Evolutionary conservation across 2,888 invertebrate species (phyloP).

Genomic region (Muschampia plurimacula): DNA sequence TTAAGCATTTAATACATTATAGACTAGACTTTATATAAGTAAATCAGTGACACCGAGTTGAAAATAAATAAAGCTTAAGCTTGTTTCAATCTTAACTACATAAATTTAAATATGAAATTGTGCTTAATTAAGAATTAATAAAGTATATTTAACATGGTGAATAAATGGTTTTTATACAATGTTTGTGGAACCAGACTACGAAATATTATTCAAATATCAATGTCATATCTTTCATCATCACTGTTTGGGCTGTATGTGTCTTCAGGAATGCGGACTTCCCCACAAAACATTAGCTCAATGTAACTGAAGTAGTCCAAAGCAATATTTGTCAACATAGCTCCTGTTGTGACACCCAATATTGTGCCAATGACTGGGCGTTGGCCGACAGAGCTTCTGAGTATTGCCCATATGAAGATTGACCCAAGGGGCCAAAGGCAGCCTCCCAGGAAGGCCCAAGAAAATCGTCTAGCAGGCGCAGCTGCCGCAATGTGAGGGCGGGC

Average conservation of each 20-base stretch:
- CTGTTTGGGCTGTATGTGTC: slow-evolving; percentile 78
- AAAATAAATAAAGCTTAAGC: slow-evolving; percentile 34
- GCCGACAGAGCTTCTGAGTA: slow-evolving; percentile 92
- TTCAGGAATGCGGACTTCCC: slow-evolving; percentile 78
- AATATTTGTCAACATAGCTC: slow-evolving; percentile 87
- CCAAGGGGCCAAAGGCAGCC: slow-evolving; percentile 95
- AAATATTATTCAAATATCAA: slow-evolving; percentile 66
- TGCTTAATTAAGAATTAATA: slow-evolving; percentile 26
- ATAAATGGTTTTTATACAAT: slow-evolving; percentile 27
- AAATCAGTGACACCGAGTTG: slow-evolving; percentile 20
- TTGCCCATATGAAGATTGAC: slow-evolving; percentile 95
- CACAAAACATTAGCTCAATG: slow-evolving; percentile 86
- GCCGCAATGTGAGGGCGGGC: slow-evolving; percentile 90
- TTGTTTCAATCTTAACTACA: slow-evolving; percentile 6
- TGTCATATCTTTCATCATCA: slow-evolving; percentile 84
- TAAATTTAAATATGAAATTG: slow-evolving; percentile 13
- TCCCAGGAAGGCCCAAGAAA: slow-evolving; percentile 90
- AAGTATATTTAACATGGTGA: slow-evolving; percentile 4
- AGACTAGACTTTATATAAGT: slow-evolving; percentile 20
- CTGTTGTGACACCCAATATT: slow-evolving; percentile 89
- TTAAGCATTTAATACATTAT: slow-evolving; percentile 13
- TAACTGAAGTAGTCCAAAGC: slow-evolving; percentile 88
- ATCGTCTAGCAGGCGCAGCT: slow-evolving; percentile 86
- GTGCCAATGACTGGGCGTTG: slow-evolving; percentile 88
- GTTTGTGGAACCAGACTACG: background rate